Evolutionary conservation across 2,888 invertebrate species (phyloP).

Genomic region (Epinotia nisella): DNA sequence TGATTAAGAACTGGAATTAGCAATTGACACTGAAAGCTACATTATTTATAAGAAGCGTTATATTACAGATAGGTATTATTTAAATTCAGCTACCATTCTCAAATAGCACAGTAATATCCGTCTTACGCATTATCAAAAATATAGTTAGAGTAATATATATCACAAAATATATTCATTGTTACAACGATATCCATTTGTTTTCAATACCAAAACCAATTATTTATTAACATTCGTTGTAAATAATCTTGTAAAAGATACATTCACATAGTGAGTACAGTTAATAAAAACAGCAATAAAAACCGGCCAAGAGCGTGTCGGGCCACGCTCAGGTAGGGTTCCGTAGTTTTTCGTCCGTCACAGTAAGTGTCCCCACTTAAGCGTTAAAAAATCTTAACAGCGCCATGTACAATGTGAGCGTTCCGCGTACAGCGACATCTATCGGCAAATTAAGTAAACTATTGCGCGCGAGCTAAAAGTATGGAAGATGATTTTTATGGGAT

Average conservation of each 20-base stretch:
- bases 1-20: conserved; percentile 28
- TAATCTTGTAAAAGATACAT: not conserved
- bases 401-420: no score
- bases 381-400: no score
- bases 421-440: no score
- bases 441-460: no score
- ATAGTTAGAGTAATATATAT: conserved; percentile 83
- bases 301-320: no score
- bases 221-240: not conserved
- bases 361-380: no score
- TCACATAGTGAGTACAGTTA: not conserved
- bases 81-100: conserved; percentile 75
- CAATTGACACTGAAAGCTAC: conserved; percentile 49
- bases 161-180: conserved; percentile 84
- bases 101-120: conserved; percentile 72
- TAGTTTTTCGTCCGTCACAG: no score
- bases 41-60: conserved; percentile 47
- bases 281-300: conserved; percentile 19
- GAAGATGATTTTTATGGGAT: no score
- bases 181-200: conserved; percentile 73
- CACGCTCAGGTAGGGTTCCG: no score
- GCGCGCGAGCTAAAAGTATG: no score
- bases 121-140: conserved; percentile 84
- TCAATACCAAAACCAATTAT: conserved; percentile 66
- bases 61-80: conserved; percentile 43